Percentiles rank a stretch among this genome's conserved stretches.
These are phyloP conservation scores for Clupea harengus DNA, from an alignment of 2,113 vertebrate species.

Conservation along the genomic window DNA sequence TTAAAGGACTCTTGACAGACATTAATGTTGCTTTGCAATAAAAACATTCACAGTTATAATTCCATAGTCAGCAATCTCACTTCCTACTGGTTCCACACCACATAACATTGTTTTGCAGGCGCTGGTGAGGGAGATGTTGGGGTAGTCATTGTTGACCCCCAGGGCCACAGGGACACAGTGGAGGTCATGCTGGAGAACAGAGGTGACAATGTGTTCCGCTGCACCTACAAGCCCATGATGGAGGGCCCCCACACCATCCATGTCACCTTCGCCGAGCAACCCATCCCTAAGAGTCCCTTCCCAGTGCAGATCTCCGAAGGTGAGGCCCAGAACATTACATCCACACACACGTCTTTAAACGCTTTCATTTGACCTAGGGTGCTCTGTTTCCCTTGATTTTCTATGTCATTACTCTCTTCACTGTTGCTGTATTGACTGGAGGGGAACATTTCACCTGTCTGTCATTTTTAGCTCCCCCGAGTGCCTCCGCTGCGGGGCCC, in stretches of 20 bases:
- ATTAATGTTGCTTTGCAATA: not conserved
- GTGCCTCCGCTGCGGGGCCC: slow-evolving; percentile 56
- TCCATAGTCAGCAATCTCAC: not conserved
- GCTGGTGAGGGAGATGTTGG: slow-evolving; percentile 89
- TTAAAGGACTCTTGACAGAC: not conserved
- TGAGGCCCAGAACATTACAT: slow-evolving; percentile 63
- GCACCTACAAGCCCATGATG: slow-evolving; percentile 87
- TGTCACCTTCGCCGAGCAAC: slow-evolving; percentile 82
- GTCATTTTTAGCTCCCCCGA: slow-evolving; percentile 68
- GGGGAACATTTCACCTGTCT: slow-evolving; percentile 49
- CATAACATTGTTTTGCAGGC: slow-evolving; percentile 62
- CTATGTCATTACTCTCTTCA: slow-evolving; percentile 25
- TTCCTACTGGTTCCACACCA: not conserved
- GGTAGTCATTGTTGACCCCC: slow-evolving; percentile 90
- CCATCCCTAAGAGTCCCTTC: slow-evolving; percentile 89
- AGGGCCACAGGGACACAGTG: slow-evolving; percentile 88
- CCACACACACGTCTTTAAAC: not conserved
- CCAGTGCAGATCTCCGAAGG: slow-evolving; percentile 88
- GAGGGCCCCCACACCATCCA: slow-evolving; percentile 86
- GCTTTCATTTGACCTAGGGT: not conserved
- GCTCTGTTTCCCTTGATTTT: not conserved
- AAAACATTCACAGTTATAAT: not conserved
- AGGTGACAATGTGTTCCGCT: slow-evolving; percentile 90
- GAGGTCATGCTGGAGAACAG: slow-evolving; percentile 92
- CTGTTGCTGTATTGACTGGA: slow-evolving; percentile 15